Evolutionary conservation across 2,113 vertebrate species (phyloP).

Genomic region (Aegypius monachus): DNA sequence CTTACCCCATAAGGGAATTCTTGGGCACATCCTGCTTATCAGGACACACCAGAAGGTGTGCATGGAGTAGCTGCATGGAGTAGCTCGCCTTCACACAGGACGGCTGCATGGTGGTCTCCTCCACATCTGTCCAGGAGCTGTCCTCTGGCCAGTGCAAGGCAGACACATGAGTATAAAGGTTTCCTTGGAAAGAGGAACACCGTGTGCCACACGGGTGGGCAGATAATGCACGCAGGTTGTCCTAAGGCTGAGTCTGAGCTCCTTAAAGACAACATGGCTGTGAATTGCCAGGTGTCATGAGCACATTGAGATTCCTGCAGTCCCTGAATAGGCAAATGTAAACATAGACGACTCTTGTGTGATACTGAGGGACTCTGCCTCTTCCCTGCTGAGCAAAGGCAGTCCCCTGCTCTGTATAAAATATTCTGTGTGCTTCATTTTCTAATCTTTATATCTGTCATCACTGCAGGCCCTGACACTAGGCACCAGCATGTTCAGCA

Average conservation of each 20-base stretch:
- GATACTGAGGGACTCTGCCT: neutral
- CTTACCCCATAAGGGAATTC: neutral
- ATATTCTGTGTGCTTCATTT: neutral
- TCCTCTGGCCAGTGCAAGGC: neutral
- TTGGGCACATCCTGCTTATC: neutral
- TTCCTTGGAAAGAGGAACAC: neutral
- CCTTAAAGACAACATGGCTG: neutral
- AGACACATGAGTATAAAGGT: accelerated
- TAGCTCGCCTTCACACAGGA: neutral
- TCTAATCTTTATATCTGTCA: neutral
- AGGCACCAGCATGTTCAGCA: neutral
- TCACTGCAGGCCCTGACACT: neutral
- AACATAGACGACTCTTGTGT: neutral
- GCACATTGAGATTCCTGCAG: accelerated
- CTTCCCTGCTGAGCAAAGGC: neutral
- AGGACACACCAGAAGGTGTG: neutral
- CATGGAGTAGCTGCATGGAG: neutral
- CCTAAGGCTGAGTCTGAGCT: neutral
- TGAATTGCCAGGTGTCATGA: neutral
- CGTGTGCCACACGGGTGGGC: accelerated
- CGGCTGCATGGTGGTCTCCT: neutral
- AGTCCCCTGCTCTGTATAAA: neutral
- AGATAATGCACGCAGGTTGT: neutral
- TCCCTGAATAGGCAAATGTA: neutral
- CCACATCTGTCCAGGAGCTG: neutral